phyloP scores from a whole-genome alignment of 2,113 vertebrate genomes.

The Otis tarda region DNA sequence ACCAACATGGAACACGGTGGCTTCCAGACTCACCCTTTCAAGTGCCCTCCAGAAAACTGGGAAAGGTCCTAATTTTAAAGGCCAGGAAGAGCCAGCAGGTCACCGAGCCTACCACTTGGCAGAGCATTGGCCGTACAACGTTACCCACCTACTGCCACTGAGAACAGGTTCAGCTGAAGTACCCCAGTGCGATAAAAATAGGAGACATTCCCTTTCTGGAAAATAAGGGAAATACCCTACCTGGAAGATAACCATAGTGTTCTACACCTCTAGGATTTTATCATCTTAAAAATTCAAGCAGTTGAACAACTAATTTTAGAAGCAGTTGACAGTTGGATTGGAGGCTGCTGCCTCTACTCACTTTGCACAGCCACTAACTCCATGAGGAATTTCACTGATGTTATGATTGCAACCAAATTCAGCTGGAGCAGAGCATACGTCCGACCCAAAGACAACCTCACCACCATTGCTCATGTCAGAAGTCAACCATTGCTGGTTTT shows the following conservation, averaged over 20 bases:
- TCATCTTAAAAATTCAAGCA: background rate
- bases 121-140: background rate
- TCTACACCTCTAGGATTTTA: background rate
- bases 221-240: too few relatives aligned
- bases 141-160: background rate
- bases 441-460: background rate
- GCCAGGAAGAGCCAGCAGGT: background rate
- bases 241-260: background rate
- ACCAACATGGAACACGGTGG: fast-evolving
- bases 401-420: background rate
- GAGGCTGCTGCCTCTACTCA: background rate
- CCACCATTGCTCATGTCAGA: background rate
- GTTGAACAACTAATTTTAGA: background rate
- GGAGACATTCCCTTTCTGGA: too few relatives aligned
- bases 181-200: too few relatives aligned
- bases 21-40: background rate
- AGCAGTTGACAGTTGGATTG: background rate
- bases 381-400: background rate
- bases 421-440: fast-evolving
- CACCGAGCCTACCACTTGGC: background rate
- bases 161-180: background rate
- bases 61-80: background rate
- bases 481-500: background rate
- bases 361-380: background rate
- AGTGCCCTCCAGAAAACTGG: background rate